Evolutionary conservation across 2,888 invertebrate species (phyloP), one percentile per base, ranked within the genome.

Genomic region (Philaethria dido): DNA sequence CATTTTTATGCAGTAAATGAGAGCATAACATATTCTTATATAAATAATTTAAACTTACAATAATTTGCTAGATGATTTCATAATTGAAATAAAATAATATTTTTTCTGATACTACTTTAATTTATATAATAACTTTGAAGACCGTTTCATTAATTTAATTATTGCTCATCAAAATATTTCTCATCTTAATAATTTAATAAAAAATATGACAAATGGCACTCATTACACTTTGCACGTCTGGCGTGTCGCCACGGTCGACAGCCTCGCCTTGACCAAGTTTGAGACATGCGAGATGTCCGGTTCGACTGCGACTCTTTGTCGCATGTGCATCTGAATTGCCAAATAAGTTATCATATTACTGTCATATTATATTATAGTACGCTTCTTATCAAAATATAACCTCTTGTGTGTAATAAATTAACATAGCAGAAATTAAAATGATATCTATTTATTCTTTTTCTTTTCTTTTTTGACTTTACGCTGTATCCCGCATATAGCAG

Each of bases 221-320:
- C 80, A 87, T 87, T 86, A 85, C 76, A 66, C 69, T 65, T 59
- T 52, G 76, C 80, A 80, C 78, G 83, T 79, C 85, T 90, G 89
- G 89, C 89, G 81, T 84, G 83, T 80, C 82, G 85, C 88, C 90
- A 89, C 85, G 88, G 86, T 85, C 88, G 83, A 77, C 81, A 82
- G 84, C 84, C 84, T 88, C 80, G 85, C 91, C 91, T 91, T 91
- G 91, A 91, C 91, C 91, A 89, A 89, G 79, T 85, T 91, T 80
- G 80, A 80, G 79, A 76, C 82, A 80, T 71, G 66, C 71, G 81
- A 84, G 83, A 83, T 84, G 83, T 83, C 83, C 79, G 80, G 78
- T 74, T 78, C 76, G 76, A 64, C 57, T 48, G 57, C 64, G 39
- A 59, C 54, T 62, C 29, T 22, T 16, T 25, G n/a, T 36, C 69